These are phyloP conservation scores for Nesidiocoris tenuis DNA, from an alignment of 2,888 invertebrate species.

Conservation along the genomic window DNA sequence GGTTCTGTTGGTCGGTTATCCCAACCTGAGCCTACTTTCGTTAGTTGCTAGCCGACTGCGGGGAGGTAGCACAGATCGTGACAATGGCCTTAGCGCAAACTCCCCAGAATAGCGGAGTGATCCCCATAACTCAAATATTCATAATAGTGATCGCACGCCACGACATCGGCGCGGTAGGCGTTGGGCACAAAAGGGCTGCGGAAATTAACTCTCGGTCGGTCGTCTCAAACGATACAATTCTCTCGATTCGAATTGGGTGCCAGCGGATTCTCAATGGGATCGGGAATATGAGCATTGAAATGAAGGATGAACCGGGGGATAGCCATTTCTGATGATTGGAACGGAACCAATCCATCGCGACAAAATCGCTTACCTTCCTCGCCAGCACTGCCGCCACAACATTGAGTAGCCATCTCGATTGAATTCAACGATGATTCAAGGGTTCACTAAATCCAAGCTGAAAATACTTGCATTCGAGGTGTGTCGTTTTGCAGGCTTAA, in stretches of 20 bases:
- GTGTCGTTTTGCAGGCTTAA: no score
- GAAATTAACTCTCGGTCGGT: background rate
- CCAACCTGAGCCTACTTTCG: no score
- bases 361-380: background rate
- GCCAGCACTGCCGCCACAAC: background rate
- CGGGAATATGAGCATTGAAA: background rate
- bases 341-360: background rate
- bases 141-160: background rate
- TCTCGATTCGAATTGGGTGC: background rate
- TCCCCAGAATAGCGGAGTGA: background rate
- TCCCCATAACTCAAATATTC: background rate
- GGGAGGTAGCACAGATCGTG: no score
- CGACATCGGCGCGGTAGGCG: background rate
- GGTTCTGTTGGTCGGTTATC: no score
- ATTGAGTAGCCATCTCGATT: background rate
- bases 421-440: background rate
- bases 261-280: background rate
- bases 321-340: background rate
- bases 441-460: no score
- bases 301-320: background rate
- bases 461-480: no score
- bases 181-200: background rate
- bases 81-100: background rate
- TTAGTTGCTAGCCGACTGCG: no score
- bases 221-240: background rate